Evolutionary conservation across 2,113 vertebrate genomes (phyloP).

Genomic region (Bettongia penicillata): DNA sequence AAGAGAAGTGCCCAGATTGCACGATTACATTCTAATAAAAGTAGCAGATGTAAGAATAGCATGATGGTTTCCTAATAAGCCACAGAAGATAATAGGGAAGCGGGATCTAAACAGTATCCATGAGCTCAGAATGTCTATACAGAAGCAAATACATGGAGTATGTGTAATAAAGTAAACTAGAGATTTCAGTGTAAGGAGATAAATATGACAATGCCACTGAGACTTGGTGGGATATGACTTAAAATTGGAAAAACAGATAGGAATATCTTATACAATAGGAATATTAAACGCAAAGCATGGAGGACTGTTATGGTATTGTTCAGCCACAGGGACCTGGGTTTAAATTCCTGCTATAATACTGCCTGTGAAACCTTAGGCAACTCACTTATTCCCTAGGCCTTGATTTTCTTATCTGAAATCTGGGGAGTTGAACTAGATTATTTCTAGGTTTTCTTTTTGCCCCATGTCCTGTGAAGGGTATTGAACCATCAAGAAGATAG

Average conservation of each 20-base stretch:
- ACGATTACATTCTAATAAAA: not conserved
- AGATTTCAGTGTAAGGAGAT: not conserved
- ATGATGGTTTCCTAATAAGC: not conserved
- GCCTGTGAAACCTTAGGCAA: not conserved
- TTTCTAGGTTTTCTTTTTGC: not conserved
- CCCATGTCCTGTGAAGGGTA: not conserved
- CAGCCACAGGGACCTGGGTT: not conserved
- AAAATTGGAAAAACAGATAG: not conserved
- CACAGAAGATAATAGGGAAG: not conserved
- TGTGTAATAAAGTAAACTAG: not conserved
- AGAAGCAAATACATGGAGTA: not conserved
- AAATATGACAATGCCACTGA: not conserved
- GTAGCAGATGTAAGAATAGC: not conserved
- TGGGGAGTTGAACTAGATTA: not conserved
- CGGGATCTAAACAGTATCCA: not conserved
- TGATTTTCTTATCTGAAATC: not conserved
- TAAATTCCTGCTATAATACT: not conserved
- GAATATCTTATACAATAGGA: not conserved
- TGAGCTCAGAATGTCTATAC: not conserved
- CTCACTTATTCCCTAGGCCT: not conserved
- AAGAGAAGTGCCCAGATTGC: not conserved
- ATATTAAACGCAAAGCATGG: not conserved
- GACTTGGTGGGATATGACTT: not conserved
- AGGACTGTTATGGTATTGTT: not conserved
- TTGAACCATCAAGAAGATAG: not conserved